Conservation (phyloP, 64 coral and sea anemone genomes). For the Acropora yongei region DNA sequence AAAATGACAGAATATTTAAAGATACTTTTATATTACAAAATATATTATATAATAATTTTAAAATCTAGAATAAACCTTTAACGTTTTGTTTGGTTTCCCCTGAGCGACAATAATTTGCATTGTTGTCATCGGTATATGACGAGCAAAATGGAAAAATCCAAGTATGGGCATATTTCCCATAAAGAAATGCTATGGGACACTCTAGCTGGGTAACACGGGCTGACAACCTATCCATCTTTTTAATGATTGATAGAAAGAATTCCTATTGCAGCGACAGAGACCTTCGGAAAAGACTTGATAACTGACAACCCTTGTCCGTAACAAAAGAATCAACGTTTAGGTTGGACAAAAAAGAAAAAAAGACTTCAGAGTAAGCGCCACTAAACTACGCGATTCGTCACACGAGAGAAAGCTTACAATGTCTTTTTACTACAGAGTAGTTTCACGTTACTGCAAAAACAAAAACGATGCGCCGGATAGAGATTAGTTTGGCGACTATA, state of each 20-base stretch:
- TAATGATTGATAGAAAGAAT: too few species aligned
- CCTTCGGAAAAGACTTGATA: neutral
- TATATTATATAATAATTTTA: slow-evolving; percentile 48
- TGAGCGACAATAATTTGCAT: neutral
- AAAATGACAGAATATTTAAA: slow-evolving; percentile 14
- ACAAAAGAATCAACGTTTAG: neutral
- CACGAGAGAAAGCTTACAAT: neutral
- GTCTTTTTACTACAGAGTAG: neutral
- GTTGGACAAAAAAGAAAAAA: neutral
- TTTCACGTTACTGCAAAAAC: slow-evolving; percentile 33
- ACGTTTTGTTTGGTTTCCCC: slow-evolving; percentile 14
- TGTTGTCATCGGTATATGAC: neutral
- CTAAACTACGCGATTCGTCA: neutral
- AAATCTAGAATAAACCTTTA: slow-evolving; percentile 29
- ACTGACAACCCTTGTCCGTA: neutral
- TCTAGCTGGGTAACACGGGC: slow-evolving; percentile 9
- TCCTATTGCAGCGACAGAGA: too few species aligned
- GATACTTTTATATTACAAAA: slow-evolving; percentile 47
- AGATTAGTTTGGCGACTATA: neutral
- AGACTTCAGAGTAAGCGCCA: too few species aligned
- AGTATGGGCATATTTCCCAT: too few species aligned
- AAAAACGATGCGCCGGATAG: neutral
- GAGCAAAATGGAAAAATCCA: neutral
- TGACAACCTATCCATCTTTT: too few species aligned
- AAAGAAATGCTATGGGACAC: neutral